Percentiles rank a stretch among this genome's conserved stretches.
These are phyloP conservation scores for Trematocara zebra DNA, from an alignment of 2,113 vertebrate genomes.

Conservation along the genomic window DNA sequence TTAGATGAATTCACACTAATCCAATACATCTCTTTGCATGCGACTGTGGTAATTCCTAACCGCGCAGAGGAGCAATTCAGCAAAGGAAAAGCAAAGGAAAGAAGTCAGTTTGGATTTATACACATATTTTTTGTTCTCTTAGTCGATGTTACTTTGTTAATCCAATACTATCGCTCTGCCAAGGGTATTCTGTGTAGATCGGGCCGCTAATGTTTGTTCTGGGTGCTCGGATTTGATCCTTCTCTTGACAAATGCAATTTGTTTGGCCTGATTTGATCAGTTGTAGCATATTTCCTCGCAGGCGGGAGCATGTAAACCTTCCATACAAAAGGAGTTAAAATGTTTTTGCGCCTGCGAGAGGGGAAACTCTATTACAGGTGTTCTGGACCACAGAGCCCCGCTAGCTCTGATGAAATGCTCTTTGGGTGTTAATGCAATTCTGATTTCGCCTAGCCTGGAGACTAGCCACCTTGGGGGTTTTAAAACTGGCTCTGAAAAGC, in stretches of 20 bases:
- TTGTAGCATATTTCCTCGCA: slow-evolving; percentile 82
- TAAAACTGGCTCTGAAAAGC: slow-evolving; percentile 35
- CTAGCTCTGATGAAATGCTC: slow-evolving; percentile 82
- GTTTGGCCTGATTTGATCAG: slow-evolving; percentile 91
- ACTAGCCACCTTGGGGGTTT: slow-evolving; percentile 79
- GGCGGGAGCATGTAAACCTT: slow-evolving; percentile 88
- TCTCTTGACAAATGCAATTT: slow-evolving; percentile 93
- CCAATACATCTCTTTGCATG: slow-evolving; percentile 22
- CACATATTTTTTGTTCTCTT: slow-evolving; percentile 37
- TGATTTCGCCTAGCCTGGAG: slow-evolving; percentile 70
- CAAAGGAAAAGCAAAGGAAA: slow-evolving; percentile 4
- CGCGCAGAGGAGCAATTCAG: slow-evolving; percentile 14
- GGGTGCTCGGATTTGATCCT: slow-evolving; percentile 82
- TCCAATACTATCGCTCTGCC: slow-evolving; percentile 69
- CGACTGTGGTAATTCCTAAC: slow-evolving; percentile 5
- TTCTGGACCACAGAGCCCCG: slow-evolving; percentile 73
- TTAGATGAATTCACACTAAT: slow-evolving; percentile 29
- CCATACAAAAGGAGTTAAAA: slow-evolving; percentile 79
- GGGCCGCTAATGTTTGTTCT: slow-evolving; percentile 88
- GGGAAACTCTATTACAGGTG: slow-evolving; percentile 90
- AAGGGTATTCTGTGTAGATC: slow-evolving; percentile 75
- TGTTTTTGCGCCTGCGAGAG: slow-evolving; percentile 69
- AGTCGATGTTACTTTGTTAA: slow-evolving; percentile 62
- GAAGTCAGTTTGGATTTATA: slow-evolving; percentile 54
- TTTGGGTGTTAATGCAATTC: slow-evolving; percentile 86